These are phyloP conservation scores for Cinclus cinclus DNA, from an alignment of 2,113 vertebrate genomes.

Conservation along the genomic window DNA sequence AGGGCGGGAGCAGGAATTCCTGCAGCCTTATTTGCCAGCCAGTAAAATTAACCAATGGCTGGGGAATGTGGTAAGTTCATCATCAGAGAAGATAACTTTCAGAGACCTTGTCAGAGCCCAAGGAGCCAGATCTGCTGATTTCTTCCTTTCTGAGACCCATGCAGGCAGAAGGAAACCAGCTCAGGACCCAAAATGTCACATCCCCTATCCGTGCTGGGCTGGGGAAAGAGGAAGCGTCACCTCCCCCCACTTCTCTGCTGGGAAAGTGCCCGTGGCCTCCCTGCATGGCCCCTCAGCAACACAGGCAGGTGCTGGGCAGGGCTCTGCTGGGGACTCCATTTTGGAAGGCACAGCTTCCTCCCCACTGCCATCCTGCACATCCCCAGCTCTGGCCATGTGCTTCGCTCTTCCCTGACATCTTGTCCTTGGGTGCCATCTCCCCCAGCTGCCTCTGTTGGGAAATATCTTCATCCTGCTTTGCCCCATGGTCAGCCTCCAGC, in stretches of 20 bases:
- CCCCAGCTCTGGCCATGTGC: not conserved
- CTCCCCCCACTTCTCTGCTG: constrained; percentile 22
- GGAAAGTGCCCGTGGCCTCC: not conserved
- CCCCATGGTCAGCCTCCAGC: not conserved
- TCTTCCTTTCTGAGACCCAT: not conserved
- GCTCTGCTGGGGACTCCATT: not conserved
- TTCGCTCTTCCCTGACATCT: not conserved
- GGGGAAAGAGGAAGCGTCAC: constrained; percentile 1
- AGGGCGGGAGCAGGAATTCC: not conserved
- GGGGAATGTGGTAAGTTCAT: not conserved
- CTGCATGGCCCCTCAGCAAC: not conserved
- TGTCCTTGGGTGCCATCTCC: fast-evolving
- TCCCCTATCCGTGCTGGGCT: not conserved
- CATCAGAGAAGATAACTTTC: constrained; percentile 2
- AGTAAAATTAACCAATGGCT: not conserved
- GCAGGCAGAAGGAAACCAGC: not conserved
- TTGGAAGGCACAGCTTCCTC: not conserved
- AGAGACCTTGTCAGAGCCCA: not conserved
- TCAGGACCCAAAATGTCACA: not conserved
- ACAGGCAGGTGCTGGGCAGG: not conserved
- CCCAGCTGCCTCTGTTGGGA: not conserved
- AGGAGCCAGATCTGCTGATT: constrained; percentile 48
- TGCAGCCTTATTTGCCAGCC: not conserved
- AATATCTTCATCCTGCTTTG: not conserved
- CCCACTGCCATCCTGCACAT: not conserved